phyloP scores from a whole-genome alignment of 2,888 invertebrate species.

The Lymantria monacha region DNA sequence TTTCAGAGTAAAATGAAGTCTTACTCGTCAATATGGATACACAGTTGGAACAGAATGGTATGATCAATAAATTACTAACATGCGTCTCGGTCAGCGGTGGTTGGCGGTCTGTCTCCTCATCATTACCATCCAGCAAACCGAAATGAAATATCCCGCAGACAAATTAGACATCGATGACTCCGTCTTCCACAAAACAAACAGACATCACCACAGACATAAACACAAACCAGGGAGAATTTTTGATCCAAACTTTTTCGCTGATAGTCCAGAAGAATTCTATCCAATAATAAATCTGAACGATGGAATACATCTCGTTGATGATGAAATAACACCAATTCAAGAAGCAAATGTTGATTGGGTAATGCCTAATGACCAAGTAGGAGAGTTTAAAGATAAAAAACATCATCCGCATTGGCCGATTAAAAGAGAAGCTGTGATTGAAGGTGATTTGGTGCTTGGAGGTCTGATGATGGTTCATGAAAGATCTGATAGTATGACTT shows the following conservation, averaged over 20 bases:
- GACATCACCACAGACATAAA: slow-evolving; percentile 65
- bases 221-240: slow-evolving; percentile 52
- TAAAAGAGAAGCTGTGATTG: slow-evolving; percentile 92
- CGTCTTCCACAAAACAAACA: slow-evolving; percentile 41
- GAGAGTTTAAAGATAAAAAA: slow-evolving; percentile 67
- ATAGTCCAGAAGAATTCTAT: slow-evolving; percentile 40
- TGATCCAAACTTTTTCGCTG: slow-evolving; percentile 38
- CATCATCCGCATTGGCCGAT: slow-evolving; percentile 86
- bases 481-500: slow-evolving; percentile 92
- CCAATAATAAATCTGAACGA: slow-evolving; percentile 44
- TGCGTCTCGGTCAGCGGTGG: slow-evolving; percentile 64
- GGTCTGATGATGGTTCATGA: slow-evolving; percentile 97
- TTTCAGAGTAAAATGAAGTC: slow-evolving; percentile 66
- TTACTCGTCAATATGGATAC: slow-evolving; percentile 51
- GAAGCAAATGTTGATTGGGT: slow-evolving; percentile 59
- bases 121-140: slow-evolving; percentile 50
- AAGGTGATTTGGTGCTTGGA: slow-evolving; percentile 93
- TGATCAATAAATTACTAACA: slow-evolving; percentile 57
- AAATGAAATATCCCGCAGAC: slow-evolving; percentile 56
- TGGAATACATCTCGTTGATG: slow-evolving; percentile 43
- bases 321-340: slow-evolving; percentile 42
- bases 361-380: slow-evolving; percentile 66
- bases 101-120: slow-evolving; percentile 60
- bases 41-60: slow-evolving; percentile 52
- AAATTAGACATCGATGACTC: slow-evolving; percentile 32